Evolutionary conservation across 35 echinoderm and acorn worm genomes (phyloP).

Genomic region (Apostichopus japonicus): DNA sequence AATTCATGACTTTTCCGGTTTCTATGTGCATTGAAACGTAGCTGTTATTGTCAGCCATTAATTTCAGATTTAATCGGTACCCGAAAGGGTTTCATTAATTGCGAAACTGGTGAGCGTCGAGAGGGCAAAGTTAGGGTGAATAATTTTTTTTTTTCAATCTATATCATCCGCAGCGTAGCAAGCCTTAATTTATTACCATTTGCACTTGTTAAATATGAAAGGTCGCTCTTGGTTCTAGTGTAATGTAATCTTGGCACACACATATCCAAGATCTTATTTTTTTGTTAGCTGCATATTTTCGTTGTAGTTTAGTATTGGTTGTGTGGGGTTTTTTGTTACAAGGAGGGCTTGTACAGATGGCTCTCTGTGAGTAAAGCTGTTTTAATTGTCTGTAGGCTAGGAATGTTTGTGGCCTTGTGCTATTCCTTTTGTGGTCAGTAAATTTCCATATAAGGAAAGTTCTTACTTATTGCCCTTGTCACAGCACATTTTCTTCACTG

Average conservation of each 20-base stretch:
- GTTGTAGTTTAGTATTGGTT: slow-evolving; percentile 25
- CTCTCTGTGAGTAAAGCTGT: slow-evolving; percentile 31
- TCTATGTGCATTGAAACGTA: slow-evolving; percentile 6
- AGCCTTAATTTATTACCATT: slow-evolving; percentile 64
- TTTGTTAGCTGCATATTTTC: slow-evolving; percentile 50
- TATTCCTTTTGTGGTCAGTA: slow-evolving; percentile 53
- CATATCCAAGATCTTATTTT: slow-evolving; percentile 53
- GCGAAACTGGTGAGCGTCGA: slow-evolving; percentile 20
- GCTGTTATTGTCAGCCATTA: slow-evolving; percentile 30
- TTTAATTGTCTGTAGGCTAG: slow-evolving; percentile 49
- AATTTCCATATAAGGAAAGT: slow-evolving; percentile 36
- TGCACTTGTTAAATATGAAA: slow-evolving; percentile 65
- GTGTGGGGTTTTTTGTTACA: slow-evolving; percentile 23
- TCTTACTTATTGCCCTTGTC: slow-evolving; percentile 34
- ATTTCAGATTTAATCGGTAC: slow-evolving; percentile 8
- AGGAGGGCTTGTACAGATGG: slow-evolving; percentile 34
- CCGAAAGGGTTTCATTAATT: slow-evolving; percentile 53
- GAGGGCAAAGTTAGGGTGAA: slow-evolving; percentile 47
- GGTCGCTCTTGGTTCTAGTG: slow-evolving; percentile 49
- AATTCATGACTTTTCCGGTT: slow-evolving; percentile 10
- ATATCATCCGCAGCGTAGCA: slow-evolving; percentile 51
- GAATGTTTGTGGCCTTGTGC: slow-evolving; percentile 59
- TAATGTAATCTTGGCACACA: slow-evolving; percentile 56
- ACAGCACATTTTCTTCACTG: slow-evolving; percentile 36
- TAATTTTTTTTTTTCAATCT: slow-evolving; percentile 34